Evolutionary conservation across 2,797 vertebrate genomes (phyloP), one percentile per base, ranked within the genome.

Genomic region (Phataginus tricuspis): DNA sequence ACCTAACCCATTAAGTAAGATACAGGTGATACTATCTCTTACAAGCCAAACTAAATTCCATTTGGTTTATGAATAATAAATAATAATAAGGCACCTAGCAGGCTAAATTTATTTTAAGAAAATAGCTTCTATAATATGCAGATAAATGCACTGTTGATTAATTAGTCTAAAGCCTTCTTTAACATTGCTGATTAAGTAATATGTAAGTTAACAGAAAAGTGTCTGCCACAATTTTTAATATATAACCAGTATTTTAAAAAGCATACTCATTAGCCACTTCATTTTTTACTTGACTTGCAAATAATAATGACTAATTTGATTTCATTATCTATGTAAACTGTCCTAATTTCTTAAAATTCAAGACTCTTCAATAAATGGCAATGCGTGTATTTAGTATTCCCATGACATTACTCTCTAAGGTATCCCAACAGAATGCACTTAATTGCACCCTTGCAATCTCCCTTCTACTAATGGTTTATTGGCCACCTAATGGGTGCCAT

Each of bases 231-330:
- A 86, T 91, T 94, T 82, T 96, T 63, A 94, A 77, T 90, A 85
- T 16, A 31, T 68, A 91, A 7, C 18, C 61, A 85, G 75, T 90
- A 59, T 82, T 78, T 95, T 53, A 31, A 90, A 95, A 94, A 93
- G 19, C 13, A 95, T 68, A 61, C 9, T 94, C 31, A 86, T 78
- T 91, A 94, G 57, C 49, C 31, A 61, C 34, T 90, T 96, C 39
- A 90, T 71, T 75, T 95, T 94, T 69, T 39, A 61, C 53, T 90
- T 85, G 78, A 88, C 51, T 94, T 74, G 61, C 55, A 96, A 94
- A 94, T 13, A 84, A 77, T 63, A 86, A 75, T 51, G 37, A 96
- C 27, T 77, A 64, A 85, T 93, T 95, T 93, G 31, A 95, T 90
- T 80, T 94, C 74, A 94, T 85, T 92, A 64, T 49, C 3, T 86